Conservation (phyloP, 92 coral and sea anemone species). For the Meandrina meandrites region DNA sequence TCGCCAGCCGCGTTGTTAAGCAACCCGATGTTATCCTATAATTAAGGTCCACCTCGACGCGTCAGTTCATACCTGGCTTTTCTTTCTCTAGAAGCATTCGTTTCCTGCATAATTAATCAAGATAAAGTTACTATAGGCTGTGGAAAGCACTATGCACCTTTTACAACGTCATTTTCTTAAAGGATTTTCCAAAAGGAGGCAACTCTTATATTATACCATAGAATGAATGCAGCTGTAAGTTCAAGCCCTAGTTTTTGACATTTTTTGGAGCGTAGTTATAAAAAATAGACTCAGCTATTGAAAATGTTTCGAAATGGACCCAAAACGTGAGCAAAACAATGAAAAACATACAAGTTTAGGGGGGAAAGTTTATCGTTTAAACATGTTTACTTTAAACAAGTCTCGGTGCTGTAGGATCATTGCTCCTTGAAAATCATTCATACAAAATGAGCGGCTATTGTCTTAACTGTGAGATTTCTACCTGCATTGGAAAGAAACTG, state of each 20-base stretch:
- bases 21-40: background rate
- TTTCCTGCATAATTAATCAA: constrained; percentile 6
- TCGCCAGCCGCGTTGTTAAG: background rate
- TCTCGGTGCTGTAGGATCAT: too few species aligned
- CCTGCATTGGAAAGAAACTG: too few species aligned
- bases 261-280: too few species aligned
- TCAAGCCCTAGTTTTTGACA: background rate
- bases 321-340: too few species aligned
- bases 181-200: background rate
- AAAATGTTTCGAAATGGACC: too few species aligned
- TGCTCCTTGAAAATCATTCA: too few species aligned
- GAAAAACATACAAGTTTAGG: too few species aligned
- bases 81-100: constrained; percentile 18
- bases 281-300: too few species aligned
- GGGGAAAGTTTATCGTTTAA: too few species aligned
- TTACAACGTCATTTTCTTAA: background rate
- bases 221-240: background rate
- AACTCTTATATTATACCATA: background rate
- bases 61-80: constrained; percentile 11
- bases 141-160: background rate
- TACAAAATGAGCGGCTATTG: too few species aligned
- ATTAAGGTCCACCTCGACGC: background rate
- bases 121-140: background rate
- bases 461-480: too few species aligned
- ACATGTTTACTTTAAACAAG: too few species aligned